These are phyloP conservation scores for Scaptomyza montana DNA, from an alignment of 1,140 invertebrate species.

Conservation along the genomic window DNA sequence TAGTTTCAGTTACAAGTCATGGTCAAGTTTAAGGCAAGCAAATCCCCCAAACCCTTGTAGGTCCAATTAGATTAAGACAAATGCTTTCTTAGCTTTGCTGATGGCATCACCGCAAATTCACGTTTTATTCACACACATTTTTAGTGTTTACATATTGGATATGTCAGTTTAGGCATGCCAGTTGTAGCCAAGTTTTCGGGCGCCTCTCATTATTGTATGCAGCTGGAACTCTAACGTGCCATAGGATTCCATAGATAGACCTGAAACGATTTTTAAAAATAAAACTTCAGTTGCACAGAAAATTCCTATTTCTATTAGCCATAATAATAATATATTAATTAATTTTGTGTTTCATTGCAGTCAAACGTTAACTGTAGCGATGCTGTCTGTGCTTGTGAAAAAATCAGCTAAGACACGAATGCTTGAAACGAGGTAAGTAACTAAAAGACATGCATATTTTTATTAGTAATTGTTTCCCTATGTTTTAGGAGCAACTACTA, in stretches of 20 bases:
- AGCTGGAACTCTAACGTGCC: slow-evolving; percentile 63
- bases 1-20: slow-evolving; percentile 37
- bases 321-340: no score
- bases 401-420: no score
- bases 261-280: slow-evolving; percentile 1
- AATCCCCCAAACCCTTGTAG: neutral
- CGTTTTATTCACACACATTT: slow-evolving; percentile 62
- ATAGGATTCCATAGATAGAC: slow-evolving; percentile 66
- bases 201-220: slow-evolving; percentile 58
- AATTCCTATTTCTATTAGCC: no score
- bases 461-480: no score
- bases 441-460: no score
- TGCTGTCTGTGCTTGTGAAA: no score
- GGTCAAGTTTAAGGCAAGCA: slow-evolving; percentile 73
- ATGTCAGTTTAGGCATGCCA: slow-evolving; percentile 55
- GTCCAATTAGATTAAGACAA: slow-evolving; percentile 74
- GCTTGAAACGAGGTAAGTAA: no score
- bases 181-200: slow-evolving; percentile 62
- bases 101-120: slow-evolving; percentile 27
- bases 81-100: slow-evolving; percentile 43
- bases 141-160: neutral
- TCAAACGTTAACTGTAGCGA: no score
- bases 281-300: no score
- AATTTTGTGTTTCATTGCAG: no score
- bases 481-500: no score